Base-by-base conservation (phyloP, 1,140 invertebrate genomes). In the Cotesia typhae region DNA sequence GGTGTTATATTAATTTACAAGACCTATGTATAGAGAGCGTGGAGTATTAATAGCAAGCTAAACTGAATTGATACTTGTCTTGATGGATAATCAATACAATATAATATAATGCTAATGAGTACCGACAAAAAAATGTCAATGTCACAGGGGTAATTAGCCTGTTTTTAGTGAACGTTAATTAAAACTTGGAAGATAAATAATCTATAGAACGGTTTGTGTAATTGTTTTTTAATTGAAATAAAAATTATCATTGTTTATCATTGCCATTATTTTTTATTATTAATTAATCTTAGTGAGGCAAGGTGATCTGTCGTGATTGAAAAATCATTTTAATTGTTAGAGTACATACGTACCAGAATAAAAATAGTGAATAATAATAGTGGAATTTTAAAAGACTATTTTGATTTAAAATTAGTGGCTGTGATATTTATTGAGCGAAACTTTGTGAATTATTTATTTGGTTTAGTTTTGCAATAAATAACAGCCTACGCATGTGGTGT, bases 401-500 rank as follows among this genome's bases (percentile, higher is more conserved):
- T 28, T 28, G 0, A 28, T 28, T 28, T 28, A 3, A 55, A 7
- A 9, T 59, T 20, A 20, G n/a, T 55, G 20, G 14, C 14, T 28
- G 20, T 20, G 20, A 59, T 20, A 17, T 28, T 59, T 5, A 28
- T 20, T 59, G 57, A 28, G 2, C 14, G 47, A 20, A 60, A 63
- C 14, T 64, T 64, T 14, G 10, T 47, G 14, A 61, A 64, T 51
- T 35, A 35, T 47, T 47, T 47, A 63, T 36, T 35, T 64, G 35
- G 47, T 61, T n/a, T 61, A 28, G 28, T n/a, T 14, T 47, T 35
- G 68, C 28, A 38, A 61, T 70, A 36, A 52, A 64, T 51, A 68
- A 79, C 77, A 78, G 77, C 79, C 78, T 79, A 83, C 82, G 82
- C 76, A 84, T 85, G 83, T 79, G 79, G 79, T 76, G 76, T 76